Evolutionary conservation across 2,113 vertebrate species (phyloP).

Genomic region (Hyperopisus bebe): DNA sequence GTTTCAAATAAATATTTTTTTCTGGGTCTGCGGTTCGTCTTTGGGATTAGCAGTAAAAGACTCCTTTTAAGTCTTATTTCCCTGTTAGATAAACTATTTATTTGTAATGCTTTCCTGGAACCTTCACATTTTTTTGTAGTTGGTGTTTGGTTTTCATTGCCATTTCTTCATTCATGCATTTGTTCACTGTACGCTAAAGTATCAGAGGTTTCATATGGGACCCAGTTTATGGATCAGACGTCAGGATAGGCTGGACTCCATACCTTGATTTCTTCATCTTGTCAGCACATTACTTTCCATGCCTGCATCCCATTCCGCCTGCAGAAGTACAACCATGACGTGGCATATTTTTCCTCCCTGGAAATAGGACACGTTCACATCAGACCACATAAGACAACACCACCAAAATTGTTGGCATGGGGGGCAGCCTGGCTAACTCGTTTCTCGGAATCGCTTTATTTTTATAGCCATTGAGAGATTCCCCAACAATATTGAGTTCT

Average conservation of each 20-base stretch:
- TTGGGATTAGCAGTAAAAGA: neutral
- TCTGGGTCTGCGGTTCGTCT: neutral
- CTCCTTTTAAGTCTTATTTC: constrained; percentile 13
- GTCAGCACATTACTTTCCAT: constrained; percentile 37
- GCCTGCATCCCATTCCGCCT: constrained; percentile 46
- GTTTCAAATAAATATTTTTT: neutral
- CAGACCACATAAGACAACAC: constrained; percentile 57
- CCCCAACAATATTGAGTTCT: constrained; percentile 54
- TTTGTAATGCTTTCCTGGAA: neutral
- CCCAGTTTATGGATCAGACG: neutral
- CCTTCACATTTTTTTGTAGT: neutral
- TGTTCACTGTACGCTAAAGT: neutral
- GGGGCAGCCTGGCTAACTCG: constrained; percentile 34
- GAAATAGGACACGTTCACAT: constrained; percentile 49
- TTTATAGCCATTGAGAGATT: constrained; percentile 60
- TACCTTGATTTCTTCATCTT: neutral
- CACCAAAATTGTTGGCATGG: constrained; percentile 42
- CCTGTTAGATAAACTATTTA: constrained; percentile 25
- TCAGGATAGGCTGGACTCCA: neutral
- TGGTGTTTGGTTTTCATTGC: neutral
- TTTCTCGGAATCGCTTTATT: constrained; percentile 61
- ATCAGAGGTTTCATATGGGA: neutral
- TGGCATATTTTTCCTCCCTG: constrained; percentile 34
- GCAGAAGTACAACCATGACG: constrained; percentile 47
- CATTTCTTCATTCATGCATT: neutral